A percentile compares a stretch with the other conserved stretches of the same genome.
These are phyloP conservation scores for Romanogobio albipinnatus DNA, from an alignment of 2,113 vertebrate species.

Conservation along the genomic window DNA sequence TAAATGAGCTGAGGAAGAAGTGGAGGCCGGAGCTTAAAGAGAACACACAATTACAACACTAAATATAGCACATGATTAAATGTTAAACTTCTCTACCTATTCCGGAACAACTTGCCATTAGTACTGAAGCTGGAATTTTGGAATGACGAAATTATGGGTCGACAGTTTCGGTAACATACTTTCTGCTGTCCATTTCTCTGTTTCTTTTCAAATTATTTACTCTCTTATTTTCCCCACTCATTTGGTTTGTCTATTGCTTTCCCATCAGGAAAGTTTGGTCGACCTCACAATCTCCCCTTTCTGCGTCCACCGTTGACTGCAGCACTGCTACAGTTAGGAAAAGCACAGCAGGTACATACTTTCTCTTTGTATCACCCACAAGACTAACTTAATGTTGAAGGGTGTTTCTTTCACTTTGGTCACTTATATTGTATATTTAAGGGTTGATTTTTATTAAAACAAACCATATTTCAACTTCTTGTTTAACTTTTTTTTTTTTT, in stretches of 20 bases:
- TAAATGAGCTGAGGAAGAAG: slow-evolving; percentile 76
- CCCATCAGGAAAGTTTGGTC: slow-evolving; percentile 81
- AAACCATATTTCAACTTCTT: too few species aligned
- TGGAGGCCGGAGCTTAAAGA: slow-evolving; percentile 62
- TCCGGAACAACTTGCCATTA: slow-evolving; percentile 68
- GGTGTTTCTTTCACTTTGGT: too few species aligned
- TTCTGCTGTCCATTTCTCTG: not conserved
- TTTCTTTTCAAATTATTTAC: not conserved
- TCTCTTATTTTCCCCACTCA: not conserved
- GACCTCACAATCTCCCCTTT: slow-evolving; percentile 82
- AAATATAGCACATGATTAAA: slow-evolving; percentile 82
- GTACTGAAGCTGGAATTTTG: slow-evolving; percentile 61
- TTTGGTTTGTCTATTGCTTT: slow-evolving; percentile 28
- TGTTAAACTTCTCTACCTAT: slow-evolving; percentile 76
- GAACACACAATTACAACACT: slow-evolving; percentile 71
- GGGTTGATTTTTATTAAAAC: too few species aligned
- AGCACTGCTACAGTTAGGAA: slow-evolving; percentile 88
- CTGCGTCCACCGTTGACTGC: slow-evolving; percentile 83
- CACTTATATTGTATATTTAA: too few species aligned
- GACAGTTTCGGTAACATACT: not conserved
- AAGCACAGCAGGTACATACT: slow-evolving; percentile 86
- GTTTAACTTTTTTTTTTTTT: too few species aligned
- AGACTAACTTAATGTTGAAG: not conserved
- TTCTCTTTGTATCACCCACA: not conserved
- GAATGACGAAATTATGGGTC: slow-evolving; percentile 55